A percentile compares a stretch with the other conserved stretches of the same genome.
phyloP scores from a whole-genome alignment of 2,888 invertebrate genomes.

The Chironomus tentans region DNA sequence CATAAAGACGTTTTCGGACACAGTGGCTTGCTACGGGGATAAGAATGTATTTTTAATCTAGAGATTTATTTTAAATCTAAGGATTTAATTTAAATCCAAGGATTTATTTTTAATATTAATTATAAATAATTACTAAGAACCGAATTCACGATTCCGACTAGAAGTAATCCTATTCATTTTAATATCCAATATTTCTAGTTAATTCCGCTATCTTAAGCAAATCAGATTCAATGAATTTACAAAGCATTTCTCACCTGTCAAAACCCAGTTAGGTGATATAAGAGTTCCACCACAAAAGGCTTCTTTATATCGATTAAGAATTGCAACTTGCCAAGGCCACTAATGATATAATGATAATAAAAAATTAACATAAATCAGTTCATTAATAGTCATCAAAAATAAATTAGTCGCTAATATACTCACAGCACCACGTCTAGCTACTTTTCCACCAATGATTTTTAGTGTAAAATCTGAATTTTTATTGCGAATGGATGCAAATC shows the following conservation, averaged over 20 bases:
- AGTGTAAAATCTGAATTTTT: conserved; percentile 50
- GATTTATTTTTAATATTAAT: too few relatives aligned
- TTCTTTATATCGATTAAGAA: conserved; percentile 78
- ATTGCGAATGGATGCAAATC: conserved; percentile 36
- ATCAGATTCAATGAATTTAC: background rate
- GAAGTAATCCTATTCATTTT: too few relatives aligned
- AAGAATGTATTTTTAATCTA: too few relatives aligned
- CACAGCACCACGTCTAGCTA: conserved; percentile 55
- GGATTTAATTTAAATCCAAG: too few relatives aligned
- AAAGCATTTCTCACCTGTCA: conserved; percentile 40
- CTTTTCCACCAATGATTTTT: conserved; percentile 79
- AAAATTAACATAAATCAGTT: background rate
- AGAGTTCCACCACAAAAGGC: conserved; percentile 84
- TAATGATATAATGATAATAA: conserved; percentile 32
- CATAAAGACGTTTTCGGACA: conserved; percentile 63
- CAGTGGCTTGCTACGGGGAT: conserved; percentile 67
- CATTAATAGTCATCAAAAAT: background rate
- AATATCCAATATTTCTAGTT: too few relatives aligned
- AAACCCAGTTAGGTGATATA: conserved; percentile 70
- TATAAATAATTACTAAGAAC: too few relatives aligned
- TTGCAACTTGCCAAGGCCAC: conserved; percentile 94
- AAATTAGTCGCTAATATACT: background rate
- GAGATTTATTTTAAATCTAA: too few relatives aligned
- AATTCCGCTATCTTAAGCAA: background rate
- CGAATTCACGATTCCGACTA: too few relatives aligned